Base-by-base conservation (phyloP, 2,797 vertebrate genomes). In the Fratercula arctica region DNA sequence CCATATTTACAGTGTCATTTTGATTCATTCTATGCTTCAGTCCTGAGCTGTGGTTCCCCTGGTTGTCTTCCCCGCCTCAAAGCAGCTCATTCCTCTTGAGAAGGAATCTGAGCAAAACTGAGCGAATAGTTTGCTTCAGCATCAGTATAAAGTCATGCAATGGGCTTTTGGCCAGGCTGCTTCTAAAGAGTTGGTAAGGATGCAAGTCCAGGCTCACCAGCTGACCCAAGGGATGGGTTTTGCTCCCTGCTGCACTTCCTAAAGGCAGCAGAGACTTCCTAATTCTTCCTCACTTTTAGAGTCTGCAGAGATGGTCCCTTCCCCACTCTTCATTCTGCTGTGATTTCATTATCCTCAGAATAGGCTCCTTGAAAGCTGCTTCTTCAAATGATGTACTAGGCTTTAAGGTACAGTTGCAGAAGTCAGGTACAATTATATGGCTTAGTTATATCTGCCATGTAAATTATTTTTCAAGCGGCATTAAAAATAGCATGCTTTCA, bases 381-480 rank as follows among this genome's bases (percentile, higher is more conserved):
- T 57, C 77, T 86, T 89, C 33, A 56, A 80, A 78, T 75, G n/a
- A 50, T 41, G 26, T 48, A 72, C 26, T 29, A 70, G 72, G 10
- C 29, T 85, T 70, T 92, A 92, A 91, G 35, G 39, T 63, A 72
- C 39, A 48, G 31, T 68, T 84, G 25, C 31, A 80, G 31, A 91
- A 91, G 50, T 48, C 45, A 76, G 43, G 67, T 67, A 45, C 50
- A 78, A 51, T 75, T 95, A 35, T 37, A 53, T 0, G 1, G 12
- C 76, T 91, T 79, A 60, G 28, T 87, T 77, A 31, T n/a, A 67
- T 43, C n/a, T 93, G 46, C 39, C 61, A 68, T 39, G 35, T 53
- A 68, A 95, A 94, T 84, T 61, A 53, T 75, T 97, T 96, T 95
- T 72, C 77, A 90, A 85, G 43, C 72, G 85, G 41, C 24, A 43